Base-by-base conservation (phyloP, 2,888 invertebrate species). In the Netelia melanura region DNA sequence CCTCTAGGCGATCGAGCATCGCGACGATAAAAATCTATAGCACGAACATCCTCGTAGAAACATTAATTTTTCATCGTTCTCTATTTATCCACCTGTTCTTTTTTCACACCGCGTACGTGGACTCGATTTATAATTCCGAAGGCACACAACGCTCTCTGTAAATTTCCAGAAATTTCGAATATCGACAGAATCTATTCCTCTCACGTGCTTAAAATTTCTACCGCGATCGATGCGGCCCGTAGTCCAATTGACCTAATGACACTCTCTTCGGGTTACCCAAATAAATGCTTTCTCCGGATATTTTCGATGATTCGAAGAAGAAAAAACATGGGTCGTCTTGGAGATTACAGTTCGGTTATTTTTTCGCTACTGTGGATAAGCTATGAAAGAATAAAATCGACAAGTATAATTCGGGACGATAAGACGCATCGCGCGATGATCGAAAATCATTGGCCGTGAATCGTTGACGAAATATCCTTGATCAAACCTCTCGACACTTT, bases 391-490 rank as follows among this genome's bases (percentile, higher is more conserved):
- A 38, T 38, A 38, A 38, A 38, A 38, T 8, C 38, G 38, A 38
- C 2, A 38, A 38, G 30, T 6, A 38, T 38, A 38, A 38, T 38
- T 6, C 38, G 38, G 38, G 6, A 38, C 5, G 38, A 38, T 8
- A 38, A 38, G 38, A 38, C 3, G 38, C 5, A 38, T 38, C 38
- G 6, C 5, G 5, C 6, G 38, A 6, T 38, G 5, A 38, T 8
- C 38, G 6, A 38, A 38, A 38, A 38, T 38, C 38, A 14, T 48
- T 0, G 14, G 81, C 78, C 17, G 83, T 58, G 81, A 87, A 90
- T 89, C 78, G 68, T 62, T 62, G 84, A 85, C 80, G 65, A 75
- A 71, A 61, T 44, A 23, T 43, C 68, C 71, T 71, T 65, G 58
- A 54, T 65, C 23, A 43, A 70, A 68, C 17, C 3, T 54, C 58